phyloP scores from a whole-genome alignment of 2,888 invertebrate species.

The Drosophila koepferae region DNA sequence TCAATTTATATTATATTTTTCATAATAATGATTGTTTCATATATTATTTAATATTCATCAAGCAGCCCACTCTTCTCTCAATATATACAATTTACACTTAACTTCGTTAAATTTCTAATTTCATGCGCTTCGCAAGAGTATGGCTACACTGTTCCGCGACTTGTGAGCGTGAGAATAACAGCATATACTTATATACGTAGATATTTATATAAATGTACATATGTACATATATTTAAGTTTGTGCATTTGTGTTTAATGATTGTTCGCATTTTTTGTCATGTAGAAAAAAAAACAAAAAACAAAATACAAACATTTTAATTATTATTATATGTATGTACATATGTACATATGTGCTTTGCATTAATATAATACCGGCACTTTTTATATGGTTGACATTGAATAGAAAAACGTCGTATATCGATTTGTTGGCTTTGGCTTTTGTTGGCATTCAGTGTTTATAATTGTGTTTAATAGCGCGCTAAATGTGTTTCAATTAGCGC shows the following conservation, averaged over 20 bases:
- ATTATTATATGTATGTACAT: slow-evolving; percentile 62
- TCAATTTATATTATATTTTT: not conserved
- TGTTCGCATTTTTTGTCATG: slow-evolving; percentile 41
- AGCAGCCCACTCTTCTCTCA: not conserved
- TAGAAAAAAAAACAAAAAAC: slow-evolving; percentile 20
- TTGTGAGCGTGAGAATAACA: slow-evolving; percentile 50
- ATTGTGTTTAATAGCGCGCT: slow-evolving; percentile 78
- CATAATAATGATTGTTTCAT: not conserved
- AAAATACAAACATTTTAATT: slow-evolving; percentile 67
- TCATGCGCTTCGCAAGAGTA: not conserved
- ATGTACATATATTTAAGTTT: not conserved
- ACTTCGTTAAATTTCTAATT: not conserved
- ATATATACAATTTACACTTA: not conserved
- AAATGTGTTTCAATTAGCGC: slow-evolving; percentile 74
- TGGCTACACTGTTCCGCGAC: slow-evolving; percentile 31
- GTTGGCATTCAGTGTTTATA: slow-evolving; percentile 58
- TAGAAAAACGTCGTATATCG: slow-evolving; percentile 55
- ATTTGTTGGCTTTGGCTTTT: slow-evolving; percentile 59
- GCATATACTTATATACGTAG: not conserved
- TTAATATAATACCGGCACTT: slow-evolving; percentile 46
- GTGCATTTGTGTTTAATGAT: slow-evolving; percentile 25
- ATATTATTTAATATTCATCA: not conserved
- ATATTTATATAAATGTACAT: no score
- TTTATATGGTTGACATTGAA: slow-evolving; percentile 34
- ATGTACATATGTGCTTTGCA: slow-evolving; percentile 59